phyloP scores from a whole-genome alignment of 2,113 vertebrate genomes.

The Dasypus novemcinctus region DNA sequence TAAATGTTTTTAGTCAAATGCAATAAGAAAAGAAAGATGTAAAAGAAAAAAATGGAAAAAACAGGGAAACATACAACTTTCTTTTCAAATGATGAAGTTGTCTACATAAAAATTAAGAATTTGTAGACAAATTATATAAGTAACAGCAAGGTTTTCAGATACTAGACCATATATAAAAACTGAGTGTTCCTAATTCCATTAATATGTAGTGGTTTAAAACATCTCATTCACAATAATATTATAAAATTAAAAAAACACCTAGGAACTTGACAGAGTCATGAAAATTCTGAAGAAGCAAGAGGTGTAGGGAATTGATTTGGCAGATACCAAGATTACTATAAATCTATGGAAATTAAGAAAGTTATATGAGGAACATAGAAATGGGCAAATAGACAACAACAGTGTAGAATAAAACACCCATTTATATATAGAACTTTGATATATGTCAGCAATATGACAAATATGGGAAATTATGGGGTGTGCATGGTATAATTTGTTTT shows the following conservation, averaged over 20 bases:
- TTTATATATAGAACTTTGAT: background rate
- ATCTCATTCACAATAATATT: background rate
- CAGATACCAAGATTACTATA: background rate
- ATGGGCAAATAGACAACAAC: background rate
- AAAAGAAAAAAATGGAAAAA: background rate
- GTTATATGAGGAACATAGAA: background rate
- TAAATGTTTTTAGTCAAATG: background rate
- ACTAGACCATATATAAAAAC: background rate
- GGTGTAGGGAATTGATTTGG: background rate
- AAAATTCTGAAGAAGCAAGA: background rate
- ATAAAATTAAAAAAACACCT: background rate
- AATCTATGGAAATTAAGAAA: background rate
- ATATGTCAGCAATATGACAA: background rate
- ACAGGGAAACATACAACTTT: background rate
- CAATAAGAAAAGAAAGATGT: background rate
- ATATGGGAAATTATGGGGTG: background rate
- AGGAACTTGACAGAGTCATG: background rate
- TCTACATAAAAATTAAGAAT: background rate
- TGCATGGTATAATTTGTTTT: background rate
- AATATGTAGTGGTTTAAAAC: background rate
- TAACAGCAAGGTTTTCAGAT: background rate
- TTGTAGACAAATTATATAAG: background rate
- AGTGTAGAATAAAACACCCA: background rate
- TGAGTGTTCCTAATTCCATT: background rate
- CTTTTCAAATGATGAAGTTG: background rate